Evolutionary conservation across 1,140 invertebrate species (phyloP), one percentile per base, ranked within the genome.

Genomic region (Battus philenor): DNA sequence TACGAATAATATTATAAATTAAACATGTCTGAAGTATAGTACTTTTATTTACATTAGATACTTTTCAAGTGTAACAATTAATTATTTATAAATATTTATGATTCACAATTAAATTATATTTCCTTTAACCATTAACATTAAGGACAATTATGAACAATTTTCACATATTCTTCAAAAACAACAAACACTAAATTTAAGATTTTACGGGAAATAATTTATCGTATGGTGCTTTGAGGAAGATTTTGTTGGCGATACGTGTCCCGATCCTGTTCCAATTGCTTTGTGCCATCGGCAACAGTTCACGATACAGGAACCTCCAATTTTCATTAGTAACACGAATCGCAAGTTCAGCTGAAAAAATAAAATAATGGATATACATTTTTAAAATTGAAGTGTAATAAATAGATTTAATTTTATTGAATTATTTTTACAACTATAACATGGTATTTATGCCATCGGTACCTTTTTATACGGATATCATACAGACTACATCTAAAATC

Each of bases 251-350:
- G 2, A 81, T 47, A 7, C 57, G 59, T 10, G 54, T 61, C n/a
- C 86, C 86, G 22, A 66, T 75, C 47, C 68, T 67, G 43, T 88
- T 85, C 89, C 88, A 89, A 32, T 66, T 70, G n/a, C 69, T 57
- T 45, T 86, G 65, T 1, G 86, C 65, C n/a, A 79, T 72, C 0
- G 89, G 90, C 15, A 90, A 47, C 54, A 90, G 73, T 54, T 84
- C 75, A 13, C 70, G 81, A 49, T 90, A 90, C 1, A 90, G 47
- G 0, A 82, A n/a, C 47, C 85, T 84, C 90, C 90, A 90, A 45
- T 90, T 88, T 34, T 88, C 84, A 38, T 90, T 90, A 0, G 84
- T 74, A 48, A 90, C 87, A 24, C 54, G 59, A 9, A 86, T 54
- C 3, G 84, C 88, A 5, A 88, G 65, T 32, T 83, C 73, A 13